Base-by-base conservation (phyloP, 2,888 invertebrate genomes). In the Abscondita cerata region DNA sequence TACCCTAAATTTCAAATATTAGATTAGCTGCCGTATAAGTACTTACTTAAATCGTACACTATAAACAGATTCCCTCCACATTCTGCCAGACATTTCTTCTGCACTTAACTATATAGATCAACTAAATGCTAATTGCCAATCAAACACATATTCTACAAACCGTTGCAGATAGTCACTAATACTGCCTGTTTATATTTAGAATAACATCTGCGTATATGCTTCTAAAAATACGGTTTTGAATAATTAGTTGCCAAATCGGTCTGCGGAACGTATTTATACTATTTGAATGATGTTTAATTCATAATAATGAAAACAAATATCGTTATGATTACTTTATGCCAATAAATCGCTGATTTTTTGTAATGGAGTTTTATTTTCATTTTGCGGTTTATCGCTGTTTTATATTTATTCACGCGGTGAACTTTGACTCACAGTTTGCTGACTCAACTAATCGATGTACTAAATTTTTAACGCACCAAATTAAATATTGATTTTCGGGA, bases 1-100 rank as follows among this genome's bases (percentile, higher is more conserved):
- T 76, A 18, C 76, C 76, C 76, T 76, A 59, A 47, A 70, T 40
- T 59, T 33, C 2, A 25, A 36, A 18, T 16, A 36, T 31, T 48
- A 44, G 48, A 48, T 48, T 50, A 36, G n/a, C 25, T 13, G 55
- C 50, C 36, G 18, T 46, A 9, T 50, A 41, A 36, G 12, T 25
- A 38, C 11, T 19, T 19, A 9, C 13, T 40, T 9, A 20, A 38
- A 50, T 58, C 55, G 59, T 64, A 64, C 66, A 53, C 66, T 66
- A 25, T 66, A 66, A 47, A 66, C 66, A 12, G 59, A 33, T 31
- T 65, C 65, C 15, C 65, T 52, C 65, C 65, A 65, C 65, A 65
- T 65, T 50, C 34, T 47, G 9, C 31, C 16, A 13, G 11, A 44
- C 51, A 44, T 25, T 25, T 19, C n/a, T 20, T 38, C 15, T 19